Conservation (phyloP, 2,888 invertebrate genomes). For the Clitarchus hookeri region DNA sequence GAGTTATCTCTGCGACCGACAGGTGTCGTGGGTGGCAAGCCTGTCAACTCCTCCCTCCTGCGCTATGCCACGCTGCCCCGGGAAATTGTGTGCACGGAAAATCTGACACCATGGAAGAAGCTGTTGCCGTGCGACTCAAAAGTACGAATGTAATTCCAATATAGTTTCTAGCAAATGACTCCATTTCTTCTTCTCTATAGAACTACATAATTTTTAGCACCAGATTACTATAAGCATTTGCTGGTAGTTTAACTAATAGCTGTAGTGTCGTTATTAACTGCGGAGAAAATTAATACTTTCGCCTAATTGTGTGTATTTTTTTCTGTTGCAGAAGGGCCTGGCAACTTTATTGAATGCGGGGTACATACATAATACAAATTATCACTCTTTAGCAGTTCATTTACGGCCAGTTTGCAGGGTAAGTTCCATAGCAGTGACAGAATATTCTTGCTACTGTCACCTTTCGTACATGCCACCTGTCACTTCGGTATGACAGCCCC, state of each 20-base stretch:
- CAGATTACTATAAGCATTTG: no score
- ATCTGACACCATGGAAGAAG: slow-evolving; percentile 98
- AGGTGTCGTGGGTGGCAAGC: slow-evolving; percentile 61
- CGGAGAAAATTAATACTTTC: no score
- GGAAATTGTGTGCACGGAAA: slow-evolving; percentile 98
- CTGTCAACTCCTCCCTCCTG: slow-evolving; percentile 61
- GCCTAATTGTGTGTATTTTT: neutral
- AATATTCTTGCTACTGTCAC: no score
- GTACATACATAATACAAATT: slow-evolving; percentile 89
- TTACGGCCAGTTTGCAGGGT: slow-evolving; percentile 76
- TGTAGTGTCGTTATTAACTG: no score
- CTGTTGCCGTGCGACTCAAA: slow-evolving; percentile 92
- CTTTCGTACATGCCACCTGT: no score
- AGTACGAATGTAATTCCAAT: slow-evolving; percentile 50
- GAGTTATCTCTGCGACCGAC: slow-evolving; percentile 79
- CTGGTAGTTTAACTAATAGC: no score
- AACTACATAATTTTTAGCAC: no score
- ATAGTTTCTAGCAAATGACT: neutral
- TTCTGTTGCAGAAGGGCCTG: slow-evolving; percentile 68
- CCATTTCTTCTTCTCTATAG: no score
- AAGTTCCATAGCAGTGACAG: slow-evolving; percentile 40
- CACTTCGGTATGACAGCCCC: no score
- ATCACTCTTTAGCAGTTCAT: slow-evolving; percentile 87
- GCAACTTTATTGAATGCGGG: slow-evolving; percentile 87
- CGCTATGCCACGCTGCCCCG: slow-evolving; percentile 90